These are phyloP conservation scores for Palythoa caribaeorum DNA, from an alignment of 92 coral and sea anemone species.

Conservation along the genomic window DNA sequence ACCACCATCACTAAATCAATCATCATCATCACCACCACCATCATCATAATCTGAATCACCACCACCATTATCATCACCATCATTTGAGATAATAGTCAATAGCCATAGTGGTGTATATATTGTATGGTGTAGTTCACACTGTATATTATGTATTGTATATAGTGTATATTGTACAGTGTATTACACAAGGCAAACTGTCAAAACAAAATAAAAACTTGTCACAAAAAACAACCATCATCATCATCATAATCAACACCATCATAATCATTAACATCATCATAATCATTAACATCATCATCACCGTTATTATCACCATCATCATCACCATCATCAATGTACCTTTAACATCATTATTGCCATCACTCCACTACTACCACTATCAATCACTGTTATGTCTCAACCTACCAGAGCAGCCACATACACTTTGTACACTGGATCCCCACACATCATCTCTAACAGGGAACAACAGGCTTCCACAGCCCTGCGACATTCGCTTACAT, in stretches of 20 bases:
- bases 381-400: neutral
- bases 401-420: constrained; percentile 94
- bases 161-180: no score
- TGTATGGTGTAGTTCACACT: no score
- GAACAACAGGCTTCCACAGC: constrained; percentile 86
- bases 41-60: neutral
- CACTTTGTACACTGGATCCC: constrained; percentile 97
- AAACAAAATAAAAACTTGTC: no score
- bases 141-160: no score
- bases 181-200: no score
- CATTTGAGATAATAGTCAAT: no score
- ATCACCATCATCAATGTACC: neutral
- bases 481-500: constrained; percentile 59
- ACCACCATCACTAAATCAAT: neutral
- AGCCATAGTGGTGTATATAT: no score
- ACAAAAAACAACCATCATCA: no score
- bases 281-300: neutral
- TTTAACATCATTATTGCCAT: neutral
- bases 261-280: neutral
- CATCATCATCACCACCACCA: neutral
- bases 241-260: neutral
- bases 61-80: no score
- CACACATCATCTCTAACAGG: constrained; percentile 93
- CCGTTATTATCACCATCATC: neutral
- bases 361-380: neutral